Conservation (phyloP, 2,113 vertebrate species). For the Zapus hudsonius region DNA sequence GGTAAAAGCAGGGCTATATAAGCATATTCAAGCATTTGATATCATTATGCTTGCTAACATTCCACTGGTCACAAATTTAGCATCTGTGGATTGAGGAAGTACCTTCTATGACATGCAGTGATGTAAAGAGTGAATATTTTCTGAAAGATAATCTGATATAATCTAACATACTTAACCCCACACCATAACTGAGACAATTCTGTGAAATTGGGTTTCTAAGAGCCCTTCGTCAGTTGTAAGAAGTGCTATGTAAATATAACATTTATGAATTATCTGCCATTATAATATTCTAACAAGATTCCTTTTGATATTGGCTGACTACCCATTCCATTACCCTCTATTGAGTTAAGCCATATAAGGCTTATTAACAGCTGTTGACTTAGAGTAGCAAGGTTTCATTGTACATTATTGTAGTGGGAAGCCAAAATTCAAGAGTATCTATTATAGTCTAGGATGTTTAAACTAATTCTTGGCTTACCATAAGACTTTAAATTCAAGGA, state of each 20-base stretch:
- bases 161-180: not conserved
- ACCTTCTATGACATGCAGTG: not conserved
- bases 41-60: not conserved
- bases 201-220: conserved; percentile 19
- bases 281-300: conserved; percentile 51
- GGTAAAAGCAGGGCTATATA: not conserved
- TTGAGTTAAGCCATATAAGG: conserved; percentile 3
- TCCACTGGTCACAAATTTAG: not conserved
- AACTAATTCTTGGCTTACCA: conserved; percentile 80
- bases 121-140: not conserved
- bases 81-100: not conserved
- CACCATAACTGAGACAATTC: not conserved
- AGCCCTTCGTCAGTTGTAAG: conserved; percentile 38
- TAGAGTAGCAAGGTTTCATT: conserved; percentile 48
- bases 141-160: not conserved
- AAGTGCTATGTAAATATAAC: not conserved
- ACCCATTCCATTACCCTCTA: conserved; percentile 23
- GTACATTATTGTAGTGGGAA: conserved; percentile 77
- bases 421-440: conserved; percentile 74
- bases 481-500: conserved; percentile 81
- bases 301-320: conserved; percentile 27
- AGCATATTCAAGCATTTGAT: not conserved
- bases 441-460: conserved; percentile 79
- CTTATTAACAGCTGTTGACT: conserved; percentile 61
- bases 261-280: conserved; percentile 41